Percentiles rank a stretch among this genome's conserved stretches.
Evolutionary conservation across 2,888 invertebrate genomes (phyloP).

Genomic region (Coelinius sp.): DNA sequence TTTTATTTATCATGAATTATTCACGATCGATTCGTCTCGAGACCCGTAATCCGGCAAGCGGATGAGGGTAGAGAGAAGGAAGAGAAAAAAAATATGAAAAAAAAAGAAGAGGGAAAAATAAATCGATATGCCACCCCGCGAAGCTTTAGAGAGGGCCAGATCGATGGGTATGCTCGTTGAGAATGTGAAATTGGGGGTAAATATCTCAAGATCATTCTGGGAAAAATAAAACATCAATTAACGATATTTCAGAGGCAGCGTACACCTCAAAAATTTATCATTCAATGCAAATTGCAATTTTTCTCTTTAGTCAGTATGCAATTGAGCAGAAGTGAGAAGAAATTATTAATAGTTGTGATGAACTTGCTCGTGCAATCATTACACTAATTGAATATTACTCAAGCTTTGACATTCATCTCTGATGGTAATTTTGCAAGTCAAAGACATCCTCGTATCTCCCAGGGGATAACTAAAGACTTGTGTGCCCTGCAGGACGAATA

Average conservation of each 20-base stretch:
- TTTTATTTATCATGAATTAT: constrained; percentile 29
- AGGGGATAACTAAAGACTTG: not conserved
- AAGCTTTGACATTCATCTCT: constrained; percentile 3
- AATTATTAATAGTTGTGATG: too few species aligned
- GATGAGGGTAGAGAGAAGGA: constrained; percentile 11
- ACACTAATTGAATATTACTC: not conserved
- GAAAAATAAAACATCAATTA: not conserved
- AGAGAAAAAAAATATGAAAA: not conserved
- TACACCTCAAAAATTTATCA: too few species aligned
- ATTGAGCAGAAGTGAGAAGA: too few species aligned
- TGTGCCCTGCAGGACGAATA: not conserved
- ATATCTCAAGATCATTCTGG: constrained; percentile 9
- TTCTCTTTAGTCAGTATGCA: too few species aligned
- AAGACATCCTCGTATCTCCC: not conserved
- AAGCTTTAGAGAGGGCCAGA: constrained; percentile 1
- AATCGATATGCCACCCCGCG: constrained; percentile 17
- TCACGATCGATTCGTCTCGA: constrained; percentile 31
- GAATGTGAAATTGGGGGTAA: constrained; percentile 16
- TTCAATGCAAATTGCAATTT: too few species aligned
- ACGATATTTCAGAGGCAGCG: not conserved
- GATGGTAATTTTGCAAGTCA: constrained; percentile 3
- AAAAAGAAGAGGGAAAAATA: not conserved
- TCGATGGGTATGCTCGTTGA: not conserved
- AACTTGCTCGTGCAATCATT: not conserved
- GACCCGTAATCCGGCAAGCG: constrained; percentile 24